Evolutionary conservation across 2,797 vertebrate species (phyloP).

Genomic region (Phyllotis vaccarum): DNA sequence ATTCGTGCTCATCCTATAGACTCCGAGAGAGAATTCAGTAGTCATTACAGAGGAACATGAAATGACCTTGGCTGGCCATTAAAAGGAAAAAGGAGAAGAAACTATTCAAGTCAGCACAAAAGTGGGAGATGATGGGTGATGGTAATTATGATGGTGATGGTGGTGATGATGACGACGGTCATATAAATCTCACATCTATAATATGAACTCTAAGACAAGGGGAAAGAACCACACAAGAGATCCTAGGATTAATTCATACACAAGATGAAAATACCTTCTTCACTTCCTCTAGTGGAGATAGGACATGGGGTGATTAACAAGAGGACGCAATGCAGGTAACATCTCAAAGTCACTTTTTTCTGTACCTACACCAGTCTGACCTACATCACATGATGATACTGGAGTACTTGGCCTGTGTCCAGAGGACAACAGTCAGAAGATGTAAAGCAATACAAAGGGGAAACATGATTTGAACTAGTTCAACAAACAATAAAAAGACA

Average conservation of each 20-base stretch:
- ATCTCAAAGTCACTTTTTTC: constrained; percentile 22
- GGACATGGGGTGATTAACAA: neutral
- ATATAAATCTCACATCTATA: neutral
- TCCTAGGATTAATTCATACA: neutral
- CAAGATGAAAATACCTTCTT: neutral
- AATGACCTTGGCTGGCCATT: neutral
- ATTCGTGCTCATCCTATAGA: neutral
- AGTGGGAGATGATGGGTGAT: neutral
- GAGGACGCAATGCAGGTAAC: neutral
- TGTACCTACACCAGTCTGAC: constrained; percentile 1
- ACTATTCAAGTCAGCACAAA: neutral
- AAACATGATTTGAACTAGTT: neutral
- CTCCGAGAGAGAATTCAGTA: neutral
- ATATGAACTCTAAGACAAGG: neutral
- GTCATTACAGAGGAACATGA: neutral
- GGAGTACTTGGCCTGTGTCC: constrained; percentile 32
- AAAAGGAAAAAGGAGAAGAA: neutral
- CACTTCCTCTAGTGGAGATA: neutral
- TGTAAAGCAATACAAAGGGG: neutral
- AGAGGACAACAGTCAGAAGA: constrained; percentile 40
- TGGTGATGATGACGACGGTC: neutral
- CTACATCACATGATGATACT: neutral
- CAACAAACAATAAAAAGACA: neutral
- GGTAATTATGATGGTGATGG: neutral
- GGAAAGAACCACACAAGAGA: neutral